phyloP scores from a whole-genome alignment of 2,888 invertebrate genomes.

The Cryptosula pallasiana region DNA sequence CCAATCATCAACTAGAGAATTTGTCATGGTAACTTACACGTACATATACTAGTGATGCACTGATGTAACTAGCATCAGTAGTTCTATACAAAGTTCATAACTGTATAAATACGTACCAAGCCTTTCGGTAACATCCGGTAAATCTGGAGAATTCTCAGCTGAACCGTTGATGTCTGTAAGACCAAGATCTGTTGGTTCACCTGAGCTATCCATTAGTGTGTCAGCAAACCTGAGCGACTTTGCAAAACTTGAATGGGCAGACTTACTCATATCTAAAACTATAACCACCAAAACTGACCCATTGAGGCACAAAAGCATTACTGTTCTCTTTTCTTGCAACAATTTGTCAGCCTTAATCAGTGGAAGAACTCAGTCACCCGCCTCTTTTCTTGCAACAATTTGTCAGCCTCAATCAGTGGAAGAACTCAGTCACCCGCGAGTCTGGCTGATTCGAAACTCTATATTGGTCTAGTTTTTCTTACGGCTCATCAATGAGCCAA shows the following conservation, averaged over 20 bases:
- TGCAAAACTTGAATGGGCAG: constrained; percentile 4
- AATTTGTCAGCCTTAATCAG: too few relatives aligned
- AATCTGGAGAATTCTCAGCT: constrained; percentile 27
- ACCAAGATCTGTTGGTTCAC: background rate
- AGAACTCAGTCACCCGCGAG: too few relatives aligned
- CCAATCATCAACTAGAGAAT: too few relatives aligned
- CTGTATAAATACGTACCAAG: constrained; percentile 33
- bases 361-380: too few relatives aligned
- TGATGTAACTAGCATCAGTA: background rate
- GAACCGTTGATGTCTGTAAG: background rate
- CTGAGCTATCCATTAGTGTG: background rate
- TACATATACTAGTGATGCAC: background rate
- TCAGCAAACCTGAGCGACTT: constrained; percentile 13
- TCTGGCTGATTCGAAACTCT: too few relatives aligned
- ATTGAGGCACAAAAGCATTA: too few relatives aligned
- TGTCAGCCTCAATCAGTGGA: too few relatives aligned
- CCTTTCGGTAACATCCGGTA: constrained; percentile 44
- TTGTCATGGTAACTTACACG: background rate
- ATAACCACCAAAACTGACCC: too few relatives aligned
- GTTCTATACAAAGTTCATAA: background rate
- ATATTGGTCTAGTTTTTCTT: too few relatives aligned
- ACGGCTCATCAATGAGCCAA: too few relatives aligned
- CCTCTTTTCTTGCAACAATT: too few relatives aligned
- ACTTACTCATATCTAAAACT: constrained; percentile 11
- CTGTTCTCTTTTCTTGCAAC: too few relatives aligned